These are phyloP conservation scores for Drosophila neocordata DNA, from an alignment of 1,140 invertebrate genomes.

Conservation along the genomic window DNA sequence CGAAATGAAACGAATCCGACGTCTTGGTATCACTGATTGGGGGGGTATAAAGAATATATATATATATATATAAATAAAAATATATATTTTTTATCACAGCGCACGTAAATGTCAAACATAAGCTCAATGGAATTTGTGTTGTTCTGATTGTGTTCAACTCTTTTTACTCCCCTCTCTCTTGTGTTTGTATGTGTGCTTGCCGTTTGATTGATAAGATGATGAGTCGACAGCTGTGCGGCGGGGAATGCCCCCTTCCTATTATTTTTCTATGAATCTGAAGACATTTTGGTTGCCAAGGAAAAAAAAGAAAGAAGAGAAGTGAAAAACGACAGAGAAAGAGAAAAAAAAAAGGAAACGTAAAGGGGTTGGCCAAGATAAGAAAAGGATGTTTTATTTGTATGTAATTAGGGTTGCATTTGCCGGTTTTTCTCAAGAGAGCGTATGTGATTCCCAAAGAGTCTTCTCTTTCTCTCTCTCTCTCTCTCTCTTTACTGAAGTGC, in stretches of 20 bases:
- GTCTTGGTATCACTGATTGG: constrained; percentile 1
- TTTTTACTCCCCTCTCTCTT: constrained; percentile 12
- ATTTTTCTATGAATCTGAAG: constrained; percentile 19
- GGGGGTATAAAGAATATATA: neutral
- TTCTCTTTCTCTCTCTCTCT: neutral
- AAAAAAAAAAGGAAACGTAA: neutral
- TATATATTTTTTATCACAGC: constrained; percentile 54
- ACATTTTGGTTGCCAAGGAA: constrained; percentile 21
- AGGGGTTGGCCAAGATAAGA: constrained; percentile 23
- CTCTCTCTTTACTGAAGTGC: neutral
- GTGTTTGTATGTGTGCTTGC: constrained; percentile 35
- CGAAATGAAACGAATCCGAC: constrained; percentile 7
- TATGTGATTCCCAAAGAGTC: constrained; percentile 12
- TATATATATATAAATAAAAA: neutral
- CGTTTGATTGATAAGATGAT: constrained; percentile 72
- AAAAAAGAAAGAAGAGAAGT: neutral
- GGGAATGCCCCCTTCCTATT: constrained; percentile 1
- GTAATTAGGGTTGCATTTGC: constrained; percentile 68
- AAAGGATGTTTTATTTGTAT: constrained; percentile 33
- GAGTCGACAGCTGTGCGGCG: constrained; percentile 55
- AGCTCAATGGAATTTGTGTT: constrained; percentile 41
- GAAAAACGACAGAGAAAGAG: neutral
- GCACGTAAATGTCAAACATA: constrained; percentile 68
- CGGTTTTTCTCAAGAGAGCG: constrained; percentile 38
- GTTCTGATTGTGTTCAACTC: constrained; percentile 5